Percentiles rank a stretch among this genome's conserved stretches.
These are phyloP conservation scores for Xerus rutilus DNA, from an alignment of 2,797 vertebrate species.

Conservation along the genomic window DNA sequence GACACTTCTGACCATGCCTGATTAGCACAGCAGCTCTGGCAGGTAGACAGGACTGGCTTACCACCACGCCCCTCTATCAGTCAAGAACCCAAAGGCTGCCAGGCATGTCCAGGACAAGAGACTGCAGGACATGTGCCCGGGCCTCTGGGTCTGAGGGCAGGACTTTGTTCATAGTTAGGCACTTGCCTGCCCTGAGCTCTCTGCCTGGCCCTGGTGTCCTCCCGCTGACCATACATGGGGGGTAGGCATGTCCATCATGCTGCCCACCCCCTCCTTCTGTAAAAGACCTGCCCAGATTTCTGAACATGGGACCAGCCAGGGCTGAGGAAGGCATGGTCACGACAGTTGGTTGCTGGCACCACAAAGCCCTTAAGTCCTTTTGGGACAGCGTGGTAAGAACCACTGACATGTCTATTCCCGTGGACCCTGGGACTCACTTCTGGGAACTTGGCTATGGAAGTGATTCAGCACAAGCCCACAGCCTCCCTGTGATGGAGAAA, in stretches of 20 bases:
- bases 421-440: accelerated
- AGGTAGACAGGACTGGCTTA: background rate
- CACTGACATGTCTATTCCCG: background rate
- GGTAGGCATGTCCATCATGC: background rate
- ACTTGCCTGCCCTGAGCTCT: background rate
- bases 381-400: background rate
- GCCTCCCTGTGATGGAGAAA: background rate
- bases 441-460: background rate
- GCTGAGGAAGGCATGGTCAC: too few relatives aligned
- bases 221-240: background rate
- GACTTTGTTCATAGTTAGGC: accelerated
- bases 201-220: background rate
- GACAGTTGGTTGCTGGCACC: background rate
- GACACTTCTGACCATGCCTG: background rate
- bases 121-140: accelerated
- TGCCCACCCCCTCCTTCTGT: background rate
- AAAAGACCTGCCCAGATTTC: background rate
- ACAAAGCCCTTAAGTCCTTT: accelerated
- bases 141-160: background rate
- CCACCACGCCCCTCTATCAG: accelerated
- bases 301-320: background rate
- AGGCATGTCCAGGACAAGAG: too few relatives aligned
- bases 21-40: background rate
- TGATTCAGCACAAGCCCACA: background rate
- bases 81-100: background rate